These are phyloP conservation scores for Myripristis jacobus DNA, from an alignment of 2,797 vertebrate species.

Conservation along the genomic window DNA sequence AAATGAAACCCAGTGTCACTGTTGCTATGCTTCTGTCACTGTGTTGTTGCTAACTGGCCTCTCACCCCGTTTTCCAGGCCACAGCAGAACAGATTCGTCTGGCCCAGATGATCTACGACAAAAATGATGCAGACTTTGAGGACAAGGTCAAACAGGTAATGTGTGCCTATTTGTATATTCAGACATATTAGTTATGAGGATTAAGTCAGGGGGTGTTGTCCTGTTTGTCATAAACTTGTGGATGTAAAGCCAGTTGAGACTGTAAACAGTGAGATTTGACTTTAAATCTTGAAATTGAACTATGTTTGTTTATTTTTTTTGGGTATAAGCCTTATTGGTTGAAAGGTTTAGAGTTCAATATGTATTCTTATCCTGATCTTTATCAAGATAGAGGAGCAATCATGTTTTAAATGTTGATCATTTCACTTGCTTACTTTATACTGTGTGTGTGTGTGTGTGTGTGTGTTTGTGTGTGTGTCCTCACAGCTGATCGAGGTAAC, in stretches of 20 bases:
- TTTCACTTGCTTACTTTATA: not conserved
- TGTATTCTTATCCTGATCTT: too few species aligned
- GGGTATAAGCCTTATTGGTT: too few species aligned
- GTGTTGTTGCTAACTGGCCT: constrained; percentile 23
- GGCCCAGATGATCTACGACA: constrained; percentile 96
- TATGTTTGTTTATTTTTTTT: too few species aligned
- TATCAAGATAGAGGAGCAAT: not conserved
- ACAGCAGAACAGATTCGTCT: constrained; percentile 99
- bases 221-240: too few species aligned
- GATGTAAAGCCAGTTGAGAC: too few species aligned
- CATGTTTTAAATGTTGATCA: not conserved
- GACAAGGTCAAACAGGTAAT: constrained; percentile 96
- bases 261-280: too few species aligned
- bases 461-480: constrained; percentile 20
- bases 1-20: not conserved
- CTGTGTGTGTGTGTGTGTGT: constrained; percentile 24
- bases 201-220: too few species aligned
- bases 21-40: not conserved
- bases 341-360: too few species aligned
- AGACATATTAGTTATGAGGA: not conserved
- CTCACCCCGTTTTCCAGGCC: constrained; percentile 83
- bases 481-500: constrained; percentile 96
- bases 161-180: not conserved
- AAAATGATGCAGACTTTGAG: constrained; percentile 96
- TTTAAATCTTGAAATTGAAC: too few species aligned